Evolutionary conservation across 2,888 invertebrate genomes (phyloP), one percentile per base, ranked within the genome.

Genomic region (Tyria jacobaeae): DNA sequence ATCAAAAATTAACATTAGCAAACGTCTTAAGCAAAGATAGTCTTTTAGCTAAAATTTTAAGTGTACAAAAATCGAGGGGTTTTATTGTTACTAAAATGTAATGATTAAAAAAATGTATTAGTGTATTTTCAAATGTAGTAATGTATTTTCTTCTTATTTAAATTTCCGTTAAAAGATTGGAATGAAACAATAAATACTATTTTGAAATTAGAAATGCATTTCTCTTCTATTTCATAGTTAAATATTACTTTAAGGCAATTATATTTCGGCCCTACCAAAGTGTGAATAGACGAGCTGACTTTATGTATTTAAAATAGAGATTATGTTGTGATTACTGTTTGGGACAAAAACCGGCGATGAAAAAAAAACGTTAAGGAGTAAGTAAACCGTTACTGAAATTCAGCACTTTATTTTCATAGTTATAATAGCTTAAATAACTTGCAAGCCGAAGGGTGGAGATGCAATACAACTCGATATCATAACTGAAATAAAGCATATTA

Each of bases 261-360:
- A 79, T 84, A 81, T 78, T 79, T 82, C 72, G 71, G 75, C 79
- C 80, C 73, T 75, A 72, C 66, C 62, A 78, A 76, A 66, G 68
- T 71, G 76, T 72, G 75, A 79, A 78, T 77, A 78, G 70, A 62
- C 56, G 59, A 69, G 68, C 69, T 57, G 66, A 71, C 59, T 84
- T 84, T 89, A 88, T 87, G 82, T 89, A 89, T 84, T 83, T 81
- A 75, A 85, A 80, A 85, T 90, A 90, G 91, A 93, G 94, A 93
- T 93, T 94, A 94, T 94, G 93, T 94, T 94, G 90, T 94, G 90
- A 92, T 92, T 88, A 87, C 88, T 87, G 87, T 90, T 90, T 85
- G 84, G 82, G 81, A 82, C 81, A 88, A 85, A 90, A 88, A 87
- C 89, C 91, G 91, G 88, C 80, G 76, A 77, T 71, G 71, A 77